Base-by-base conservation (phyloP, 2,797 vertebrate species). In the Urocyon cinereoargenteus region DNA sequence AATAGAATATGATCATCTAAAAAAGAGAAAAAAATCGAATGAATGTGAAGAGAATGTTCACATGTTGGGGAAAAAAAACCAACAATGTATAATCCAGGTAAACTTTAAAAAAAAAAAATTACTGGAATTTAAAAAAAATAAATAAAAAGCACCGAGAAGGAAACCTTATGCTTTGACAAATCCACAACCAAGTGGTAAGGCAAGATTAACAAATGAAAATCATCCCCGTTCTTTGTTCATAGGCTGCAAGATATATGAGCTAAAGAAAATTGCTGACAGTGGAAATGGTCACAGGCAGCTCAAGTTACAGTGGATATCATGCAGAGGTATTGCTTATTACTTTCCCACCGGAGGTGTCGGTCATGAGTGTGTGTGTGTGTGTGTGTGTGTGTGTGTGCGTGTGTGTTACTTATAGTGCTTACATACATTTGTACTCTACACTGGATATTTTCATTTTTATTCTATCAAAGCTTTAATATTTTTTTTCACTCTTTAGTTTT, bases 11-110 rank as follows among this genome's bases (percentile, higher is more conserved):
- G 62, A 72, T 88, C 86, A 31, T 93, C n/a, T 84, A 79, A 82
- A 97, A 85, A 85, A 96, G 53, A 95, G 6, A 45, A 45, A 40
- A 45, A 45, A 94, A 94, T 22, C 40, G 73, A 82, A 53, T 91
- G 45, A 94, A 93, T 51, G 61, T 13, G 73, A 95, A 97, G 66
- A 18, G 5, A 87, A 0, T 73, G 75, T 81, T 62, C 75, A 96
- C 49, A 85, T 53, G 82, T 22, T 36, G 21, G 15, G 40, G 49
- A 90, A 68, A 45, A 55, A 68, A 86, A 95, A 18, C 86, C 19
- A 73, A 51, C 26, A 24, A 9, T 31, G 16, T 26, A 31, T 40
- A 72, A 87, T 75, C 19, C 6, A 85, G 51, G 22, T 59, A 26
- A 90, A 64, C 6, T 49, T 21, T 45, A 72, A 90, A 70, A 57